phyloP scores from a whole-genome alignment of 1,140 invertebrate species.

The Pentalonia nigronervosa region DNA sequence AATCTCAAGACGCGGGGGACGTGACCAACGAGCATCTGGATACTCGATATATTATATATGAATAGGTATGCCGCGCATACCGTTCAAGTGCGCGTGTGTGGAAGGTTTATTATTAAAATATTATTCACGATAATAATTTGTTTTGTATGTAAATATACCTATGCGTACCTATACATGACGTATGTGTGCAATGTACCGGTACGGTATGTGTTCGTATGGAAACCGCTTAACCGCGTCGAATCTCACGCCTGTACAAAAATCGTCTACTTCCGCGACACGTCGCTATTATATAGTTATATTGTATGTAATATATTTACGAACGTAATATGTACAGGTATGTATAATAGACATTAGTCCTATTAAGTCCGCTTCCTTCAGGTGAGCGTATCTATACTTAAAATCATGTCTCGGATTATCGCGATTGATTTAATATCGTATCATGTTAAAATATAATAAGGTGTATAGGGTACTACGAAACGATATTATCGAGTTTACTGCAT shows the following conservation, averaged over 20 bases:
- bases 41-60: neutral
- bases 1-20: neutral
- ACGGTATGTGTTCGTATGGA: neutral
- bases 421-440: too few species aligned
- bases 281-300: neutral
- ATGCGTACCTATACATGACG: neutral
- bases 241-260: neutral
- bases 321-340: neutral
- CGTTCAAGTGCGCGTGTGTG: neutral
- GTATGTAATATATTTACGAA: neutral
- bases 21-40: neutral
- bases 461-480: too few species aligned
- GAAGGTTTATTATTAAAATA: neutral
- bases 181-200: neutral
- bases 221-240: neutral
- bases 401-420: too few species aligned
- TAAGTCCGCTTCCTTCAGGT: too few species aligned
- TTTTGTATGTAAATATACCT: neutral
- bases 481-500: too few species aligned
- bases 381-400: too few species aligned
- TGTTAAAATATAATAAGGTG: too few species aligned
- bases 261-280: neutral
- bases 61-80: neutral
- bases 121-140: constrained; percentile 8
- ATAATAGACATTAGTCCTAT: neutral